Conservation (phyloP, 2,888 invertebrate genomes). For the Rotaria socialis region DNA sequence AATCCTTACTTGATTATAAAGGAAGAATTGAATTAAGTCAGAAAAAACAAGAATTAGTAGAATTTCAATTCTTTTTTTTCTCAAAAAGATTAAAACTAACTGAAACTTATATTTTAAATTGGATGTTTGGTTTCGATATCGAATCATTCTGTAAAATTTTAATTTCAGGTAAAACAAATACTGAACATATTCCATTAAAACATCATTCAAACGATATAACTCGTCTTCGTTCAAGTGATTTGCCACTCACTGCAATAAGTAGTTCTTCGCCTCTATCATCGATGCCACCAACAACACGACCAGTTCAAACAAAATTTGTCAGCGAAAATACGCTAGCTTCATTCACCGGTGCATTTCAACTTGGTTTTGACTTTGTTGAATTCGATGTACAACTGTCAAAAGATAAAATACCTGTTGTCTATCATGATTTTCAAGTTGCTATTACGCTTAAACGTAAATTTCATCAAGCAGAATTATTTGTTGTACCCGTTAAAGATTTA, state of each 20-base stretch:
- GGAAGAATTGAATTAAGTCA: too few species aligned
- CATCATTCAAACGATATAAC: neutral
- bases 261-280: neutral
- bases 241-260: too few species aligned
- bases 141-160: too few species aligned
- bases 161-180: neutral
- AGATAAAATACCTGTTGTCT: conserved; percentile 68
- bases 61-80: too few species aligned
- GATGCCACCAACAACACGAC: neutral
- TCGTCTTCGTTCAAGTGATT: neutral
- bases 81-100: too few species aligned
- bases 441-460: conserved; percentile 30
- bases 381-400: conserved; percentile 96
- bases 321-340: conserved; percentile 40
- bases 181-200: conserved; percentile 24
- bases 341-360: conserved; percentile 44
- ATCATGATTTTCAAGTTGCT: conserved; percentile 45
- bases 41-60: too few species aligned
- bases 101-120: too few species aligned
- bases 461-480: conserved; percentile 2
- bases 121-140: too few species aligned
- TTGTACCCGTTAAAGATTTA: conserved; percentile 9
- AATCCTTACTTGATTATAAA: too few species aligned
- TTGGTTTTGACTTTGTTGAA: conserved; percentile 92
- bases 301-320: conserved; percentile 17